Conservation (phyloP, 2,888 invertebrate species). For the Seira sanloemensis region DNA sequence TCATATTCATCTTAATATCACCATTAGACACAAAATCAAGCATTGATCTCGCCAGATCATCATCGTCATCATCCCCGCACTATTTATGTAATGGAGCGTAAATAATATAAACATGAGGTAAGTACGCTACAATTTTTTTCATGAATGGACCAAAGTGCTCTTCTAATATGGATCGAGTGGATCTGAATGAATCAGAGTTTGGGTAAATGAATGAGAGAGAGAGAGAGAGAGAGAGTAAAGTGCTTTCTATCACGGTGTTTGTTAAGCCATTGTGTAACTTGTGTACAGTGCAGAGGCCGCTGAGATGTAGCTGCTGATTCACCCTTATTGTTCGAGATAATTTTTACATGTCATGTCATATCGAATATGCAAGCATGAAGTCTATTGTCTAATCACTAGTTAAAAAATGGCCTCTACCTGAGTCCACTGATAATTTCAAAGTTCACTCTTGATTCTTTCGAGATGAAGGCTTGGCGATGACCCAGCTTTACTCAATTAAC, state of each 20-base stretch:
- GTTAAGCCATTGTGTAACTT: background rate
- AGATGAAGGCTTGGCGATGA: conserved; percentile 46
- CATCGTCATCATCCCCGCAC: conserved; percentile 24
- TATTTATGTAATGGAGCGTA: conserved; percentile 17
- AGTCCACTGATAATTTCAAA: conserved; percentile 32
- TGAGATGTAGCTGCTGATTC: conserved; percentile 35
- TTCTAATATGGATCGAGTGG: conserved; percentile 21
- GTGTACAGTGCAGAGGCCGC: background rate
- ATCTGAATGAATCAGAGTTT: conserved; percentile 4
- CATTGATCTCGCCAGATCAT: background rate
- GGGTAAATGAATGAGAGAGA: conserved; percentile 17
- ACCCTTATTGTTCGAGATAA: conserved; percentile 32
- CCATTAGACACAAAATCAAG: background rate
- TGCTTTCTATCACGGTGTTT: background rate
- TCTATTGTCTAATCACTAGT: conserved; percentile 36
- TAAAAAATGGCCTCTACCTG: conserved; percentile 45
- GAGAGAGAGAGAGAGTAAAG: background rate
- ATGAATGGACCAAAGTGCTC: conserved; percentile 28
- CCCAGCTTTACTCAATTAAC: conserved; percentile 43
- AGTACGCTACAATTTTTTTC: background rate
- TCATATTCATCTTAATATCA: conserved; percentile 34
- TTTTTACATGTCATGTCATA: conserved; percentile 61
- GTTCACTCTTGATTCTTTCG: background rate
- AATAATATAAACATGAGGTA: background rate
- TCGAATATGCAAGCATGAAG: conserved; percentile 31